phyloP scores from a whole-genome alignment of 1,140 invertebrate species.

The Drosophila kikkawai region DNA sequence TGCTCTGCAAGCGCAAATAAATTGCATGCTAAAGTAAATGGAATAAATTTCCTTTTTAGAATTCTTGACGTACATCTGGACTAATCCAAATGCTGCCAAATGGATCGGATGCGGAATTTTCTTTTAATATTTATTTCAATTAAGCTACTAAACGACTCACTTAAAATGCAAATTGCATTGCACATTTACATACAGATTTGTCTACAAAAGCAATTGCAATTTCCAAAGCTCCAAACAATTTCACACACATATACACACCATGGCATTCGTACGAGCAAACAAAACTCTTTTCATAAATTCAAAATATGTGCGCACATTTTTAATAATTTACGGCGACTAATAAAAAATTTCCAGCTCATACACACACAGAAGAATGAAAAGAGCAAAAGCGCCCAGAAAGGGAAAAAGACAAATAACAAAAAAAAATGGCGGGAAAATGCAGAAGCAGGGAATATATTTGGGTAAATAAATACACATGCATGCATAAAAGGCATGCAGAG shows the following conservation, averaged over 20 bases:
- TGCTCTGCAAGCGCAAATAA: slow-evolving; percentile 16
- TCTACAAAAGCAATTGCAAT: slow-evolving; percentile 49
- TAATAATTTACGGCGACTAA: slow-evolving; percentile 57
- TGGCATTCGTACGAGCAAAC: slow-evolving; percentile 26
- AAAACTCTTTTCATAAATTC: slow-evolving; percentile 66
- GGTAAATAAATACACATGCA: slow-evolving; percentile 45
- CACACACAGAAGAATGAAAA: slow-evolving; percentile 10
- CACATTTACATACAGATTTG: slow-evolving; percentile 60
- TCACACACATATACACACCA: slow-evolving; percentile 9
- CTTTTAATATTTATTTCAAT: slow-evolving; percentile 74
- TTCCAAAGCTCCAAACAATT: slow-evolving; percentile 38
- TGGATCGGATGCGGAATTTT: slow-evolving; percentile 39
- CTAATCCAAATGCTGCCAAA: slow-evolving; percentile 34
- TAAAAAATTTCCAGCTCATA: slow-evolving; percentile 39
- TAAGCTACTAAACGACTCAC: slow-evolving; percentile 77
- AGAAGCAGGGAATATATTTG: slow-evolving; percentile 10
- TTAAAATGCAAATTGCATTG: slow-evolving; percentile 81
- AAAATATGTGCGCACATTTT: slow-evolving; percentile 52
- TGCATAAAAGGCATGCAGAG: slow-evolving; percentile 27
- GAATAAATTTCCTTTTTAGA: slow-evolving; percentile 26
- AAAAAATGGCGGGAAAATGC: slow-evolving; percentile 7
- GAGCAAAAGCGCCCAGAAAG: neutral
- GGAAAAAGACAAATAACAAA: neutral
- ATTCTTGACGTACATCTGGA: neutral
- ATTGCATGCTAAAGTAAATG: slow-evolving; percentile 13